Conservation (phyloP, 2,797 vertebrate genomes). For the Pagetopsis macropterus region DNA sequence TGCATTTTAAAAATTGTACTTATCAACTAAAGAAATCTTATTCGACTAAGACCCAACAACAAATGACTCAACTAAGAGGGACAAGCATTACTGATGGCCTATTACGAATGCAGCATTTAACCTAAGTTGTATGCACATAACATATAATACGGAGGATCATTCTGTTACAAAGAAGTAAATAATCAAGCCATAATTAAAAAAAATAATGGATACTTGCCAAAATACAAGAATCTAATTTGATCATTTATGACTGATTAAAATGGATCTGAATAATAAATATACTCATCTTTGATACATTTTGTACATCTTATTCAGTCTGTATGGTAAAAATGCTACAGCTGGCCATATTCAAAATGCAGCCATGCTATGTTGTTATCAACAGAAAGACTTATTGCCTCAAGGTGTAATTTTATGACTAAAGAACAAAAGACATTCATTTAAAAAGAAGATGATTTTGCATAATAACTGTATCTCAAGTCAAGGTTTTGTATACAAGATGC, state of each 20-base stretch:
- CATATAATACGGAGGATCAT: not conserved
- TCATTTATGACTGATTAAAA: not conserved
- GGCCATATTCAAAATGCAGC: not conserved
- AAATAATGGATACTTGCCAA: not conserved
- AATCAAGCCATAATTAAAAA: too few species aligned
- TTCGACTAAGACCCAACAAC: too few species aligned
- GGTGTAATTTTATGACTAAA: not conserved
- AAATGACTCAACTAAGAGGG: too few species aligned
- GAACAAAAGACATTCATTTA: not conserved
- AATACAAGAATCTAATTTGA: not conserved
- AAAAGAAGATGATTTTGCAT: not conserved
- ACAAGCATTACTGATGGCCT: too few species aligned
- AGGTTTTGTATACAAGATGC: not conserved
- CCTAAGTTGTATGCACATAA: not conserved
- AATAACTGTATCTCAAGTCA: not conserved
- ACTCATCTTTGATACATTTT: not conserved
- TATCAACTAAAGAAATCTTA: too few species aligned
- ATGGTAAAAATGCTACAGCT: not conserved
- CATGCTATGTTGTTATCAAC: not conserved
- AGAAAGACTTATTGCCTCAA: not conserved
- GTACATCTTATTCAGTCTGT: not conserved
- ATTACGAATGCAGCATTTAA: not conserved
- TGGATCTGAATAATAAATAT: not conserved
- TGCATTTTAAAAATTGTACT: too few species aligned
- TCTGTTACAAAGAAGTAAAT: not conserved